Conservation (phyloP, 2,797 vertebrate genomes). For the Cercopithecus hamlyni region DNA sequence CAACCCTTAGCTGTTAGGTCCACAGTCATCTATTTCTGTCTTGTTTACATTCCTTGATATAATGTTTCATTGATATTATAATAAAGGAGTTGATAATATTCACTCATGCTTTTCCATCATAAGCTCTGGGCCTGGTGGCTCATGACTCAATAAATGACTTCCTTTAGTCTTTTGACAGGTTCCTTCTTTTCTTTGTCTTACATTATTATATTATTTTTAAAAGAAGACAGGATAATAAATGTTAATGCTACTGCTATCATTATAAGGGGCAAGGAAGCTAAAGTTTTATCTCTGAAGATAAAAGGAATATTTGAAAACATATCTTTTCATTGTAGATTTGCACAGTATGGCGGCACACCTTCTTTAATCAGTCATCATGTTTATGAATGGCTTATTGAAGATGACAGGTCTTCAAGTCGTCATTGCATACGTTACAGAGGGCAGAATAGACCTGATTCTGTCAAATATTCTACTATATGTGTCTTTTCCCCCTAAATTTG, state of each 20-base stretch:
- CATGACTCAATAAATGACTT: conserved; percentile 50
- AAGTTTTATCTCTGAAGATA: conserved; percentile 72
- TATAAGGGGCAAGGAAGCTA: conserved; percentile 57
- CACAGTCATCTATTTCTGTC: conserved; percentile 21
- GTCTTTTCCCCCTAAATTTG: conserved; percentile 1
- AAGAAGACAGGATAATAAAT: conserved; percentile 71
- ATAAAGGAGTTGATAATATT: conserved; percentile 31
- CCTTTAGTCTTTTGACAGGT: conserved; percentile 45
- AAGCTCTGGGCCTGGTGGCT: conserved; percentile 17
- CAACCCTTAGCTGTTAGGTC: neutral
- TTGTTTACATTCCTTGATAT: conserved; percentile 59
- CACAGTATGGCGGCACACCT: conserved; percentile 30
- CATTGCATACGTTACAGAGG: neutral
- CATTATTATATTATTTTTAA: conserved; percentile 58
- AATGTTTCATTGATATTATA: conserved; percentile 44
- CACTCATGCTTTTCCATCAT: conserved; percentile 23
- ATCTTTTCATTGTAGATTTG: conserved; percentile 56
- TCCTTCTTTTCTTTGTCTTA: conserved; percentile 60
- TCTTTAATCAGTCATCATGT: conserved; percentile 64
- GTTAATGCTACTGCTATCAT: conserved; percentile 63
- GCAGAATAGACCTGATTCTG: conserved; percentile 68
- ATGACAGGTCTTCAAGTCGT: conserved; percentile 35
- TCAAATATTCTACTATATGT: conserved; percentile 49
- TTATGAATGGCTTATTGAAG: conserved; percentile 63
- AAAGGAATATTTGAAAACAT: conserved; percentile 56